These are phyloP conservation scores for Punctoribates punctum DNA, from an alignment of 2,888 invertebrate species.

Conservation along the genomic window DNA sequence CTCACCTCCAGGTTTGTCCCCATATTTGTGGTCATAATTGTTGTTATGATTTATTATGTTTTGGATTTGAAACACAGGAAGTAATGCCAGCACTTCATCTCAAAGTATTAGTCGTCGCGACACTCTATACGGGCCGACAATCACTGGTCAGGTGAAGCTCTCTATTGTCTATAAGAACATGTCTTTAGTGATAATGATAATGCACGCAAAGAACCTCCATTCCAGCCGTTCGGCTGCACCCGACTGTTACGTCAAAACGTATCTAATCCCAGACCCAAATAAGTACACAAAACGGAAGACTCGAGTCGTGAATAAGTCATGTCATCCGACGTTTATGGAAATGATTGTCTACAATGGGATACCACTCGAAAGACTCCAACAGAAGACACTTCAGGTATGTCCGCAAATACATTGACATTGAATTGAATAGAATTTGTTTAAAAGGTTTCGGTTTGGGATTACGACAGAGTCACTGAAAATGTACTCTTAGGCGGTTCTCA, in stretches of 20 bases:
- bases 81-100: constrained; percentile 33
- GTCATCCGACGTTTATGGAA: constrained; percentile 91
- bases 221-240: constrained; percentile 61
- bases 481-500: constrained; percentile 89
- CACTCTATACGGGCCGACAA: constrained; percentile 46
- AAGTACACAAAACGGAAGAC: constrained; percentile 95
- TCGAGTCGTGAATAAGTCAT: constrained; percentile 82
- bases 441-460: constrained; percentile 70
- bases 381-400: constrained; percentile 72
- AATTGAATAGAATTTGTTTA: background rate
- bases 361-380: constrained; percentile 44
- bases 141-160: constrained; percentile 70
- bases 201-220: constrained; percentile 85
- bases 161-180: constrained; percentile 72
- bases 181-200: constrained; percentile 73
- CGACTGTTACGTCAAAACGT: constrained; percentile 61
- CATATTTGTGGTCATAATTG: too few species aligned
- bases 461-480: constrained; percentile 88
- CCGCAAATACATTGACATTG: background rate
- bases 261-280: constrained; percentile 83
- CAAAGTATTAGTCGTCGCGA: constrained; percentile 49
- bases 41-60: background rate
- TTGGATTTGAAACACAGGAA: constrained; percentile 24
- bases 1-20: constrained; percentile 6
- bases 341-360: constrained; percentile 52